Evolutionary conservation across 2,113 vertebrate genomes (phyloP), one percentile per base, ranked within the genome.

Genomic region (Clarias magur): DNA sequence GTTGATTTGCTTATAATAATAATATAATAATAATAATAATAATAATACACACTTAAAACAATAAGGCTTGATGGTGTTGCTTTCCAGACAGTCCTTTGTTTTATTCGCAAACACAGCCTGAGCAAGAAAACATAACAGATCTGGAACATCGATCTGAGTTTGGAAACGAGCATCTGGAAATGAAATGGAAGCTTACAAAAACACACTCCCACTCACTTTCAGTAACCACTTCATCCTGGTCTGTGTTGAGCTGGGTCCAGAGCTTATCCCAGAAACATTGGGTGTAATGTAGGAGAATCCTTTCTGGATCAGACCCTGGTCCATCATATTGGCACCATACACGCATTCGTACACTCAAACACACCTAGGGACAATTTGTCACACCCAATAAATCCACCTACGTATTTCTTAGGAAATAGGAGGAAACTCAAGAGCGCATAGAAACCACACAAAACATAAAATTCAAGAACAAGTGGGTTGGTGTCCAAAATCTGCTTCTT

Each of bases 161-260:
- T 25, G 13, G 15, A 10, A 30, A 17, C 30, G 17, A 59, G 3
- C 78, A 80, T 59, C 56, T 80, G 78, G 78, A 60, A 80, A 80
- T 80, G 78, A 60, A 59, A 34, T 59, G 27, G 19, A 34, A 19
- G 56, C 78, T 60, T 59, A 60, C 27, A 59, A 80, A 80, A 80
- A 80, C 56, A 79, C 54, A 56, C 76, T 79, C 76, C 76, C 73
- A 56, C 53, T 79, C 53, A 56, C 76, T 78, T 78, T 56, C 48
- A 78, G 75, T 15, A 79, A 80, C 27, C 27, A 34, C 27, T 80
- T 27, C 21, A 59, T 80, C 78, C 78, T 80, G 54, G 9, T 23
- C 56, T 59, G 56, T 17, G 56, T 34, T 30, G 54, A 3, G 13
- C 21, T 34, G 23, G 73, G n/a, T 73, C 68, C 30, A 38, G 6